Percentiles rank a stretch among this genome's conserved stretches.
Conservation (phyloP, 2,113 vertebrate genomes). For the Platysteira castanea region DNA sequence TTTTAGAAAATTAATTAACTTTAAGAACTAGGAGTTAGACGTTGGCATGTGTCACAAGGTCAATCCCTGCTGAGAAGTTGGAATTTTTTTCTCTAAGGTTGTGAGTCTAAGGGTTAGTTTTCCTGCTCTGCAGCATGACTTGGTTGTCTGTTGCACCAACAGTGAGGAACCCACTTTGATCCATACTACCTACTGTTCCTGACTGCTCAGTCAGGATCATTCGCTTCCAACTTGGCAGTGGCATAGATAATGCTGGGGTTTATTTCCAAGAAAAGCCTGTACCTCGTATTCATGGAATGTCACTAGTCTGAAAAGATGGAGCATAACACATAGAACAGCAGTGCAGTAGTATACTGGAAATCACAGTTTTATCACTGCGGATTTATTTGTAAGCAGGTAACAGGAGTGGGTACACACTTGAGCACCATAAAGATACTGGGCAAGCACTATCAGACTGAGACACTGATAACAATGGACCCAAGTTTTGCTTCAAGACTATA, state of each 20-base stretch:
- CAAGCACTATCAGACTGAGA: neutral
- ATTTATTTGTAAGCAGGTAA: neutral
- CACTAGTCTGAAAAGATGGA: neutral
- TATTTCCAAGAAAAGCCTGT: neutral
- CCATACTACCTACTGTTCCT: neutral
- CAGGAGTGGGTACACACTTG: neutral
- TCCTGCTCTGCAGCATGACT: neutral
- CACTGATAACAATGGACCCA: neutral
- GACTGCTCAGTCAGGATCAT: neutral
- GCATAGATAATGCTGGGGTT: neutral
- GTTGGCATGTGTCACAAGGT: neutral
- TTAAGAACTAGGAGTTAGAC: neutral
- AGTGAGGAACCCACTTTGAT: neutral
- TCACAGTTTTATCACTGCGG: neutral
- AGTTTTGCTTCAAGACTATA: neutral
- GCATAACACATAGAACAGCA: neutral
- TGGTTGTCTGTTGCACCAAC: neutral
- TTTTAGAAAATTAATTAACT: neutral
- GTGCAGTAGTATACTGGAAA: neutral
- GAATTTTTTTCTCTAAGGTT: neutral
- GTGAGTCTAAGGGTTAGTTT: fast-evolving
- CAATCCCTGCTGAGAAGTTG: neutral
- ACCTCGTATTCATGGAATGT: neutral
- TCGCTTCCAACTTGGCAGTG: neutral
- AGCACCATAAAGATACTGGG: neutral